These are phyloP conservation scores for Tromatobia lineatoria DNA, from an alignment of 2,888 invertebrate genomes.

Conservation along the genomic window DNA sequence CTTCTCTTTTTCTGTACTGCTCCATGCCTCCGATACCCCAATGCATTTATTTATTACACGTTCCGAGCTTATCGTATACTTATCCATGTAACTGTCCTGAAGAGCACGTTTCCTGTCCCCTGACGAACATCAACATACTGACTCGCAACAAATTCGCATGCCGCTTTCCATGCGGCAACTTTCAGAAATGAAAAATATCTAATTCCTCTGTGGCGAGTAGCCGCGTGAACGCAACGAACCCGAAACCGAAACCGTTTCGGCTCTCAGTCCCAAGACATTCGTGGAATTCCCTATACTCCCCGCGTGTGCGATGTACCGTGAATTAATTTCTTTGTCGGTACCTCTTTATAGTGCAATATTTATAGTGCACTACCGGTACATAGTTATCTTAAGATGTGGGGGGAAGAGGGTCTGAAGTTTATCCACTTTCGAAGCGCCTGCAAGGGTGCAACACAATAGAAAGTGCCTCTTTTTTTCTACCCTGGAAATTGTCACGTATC, in stretches of 20 bases:
- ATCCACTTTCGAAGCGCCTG: background rate
- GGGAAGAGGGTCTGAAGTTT: background rate
- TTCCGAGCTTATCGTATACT: conserved; percentile 44
- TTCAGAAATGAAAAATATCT: conserved; percentile 43
- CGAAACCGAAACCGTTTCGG: conserved; percentile 66
- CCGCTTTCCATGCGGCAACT: conserved; percentile 23
- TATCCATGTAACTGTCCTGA: conserved; percentile 8
- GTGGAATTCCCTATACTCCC: conserved; percentile 55
- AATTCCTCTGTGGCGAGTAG: conserved; percentile 20
- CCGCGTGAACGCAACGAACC: conserved; percentile 37
- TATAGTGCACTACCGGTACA: conserved; percentile 3
- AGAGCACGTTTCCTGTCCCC: conserved; percentile 47
- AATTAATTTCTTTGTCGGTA: conserved; percentile 63
- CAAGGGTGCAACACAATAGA: conserved; percentile 29
- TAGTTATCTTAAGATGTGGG: conserved; percentile 6
- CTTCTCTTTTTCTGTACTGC: conserved; percentile 5
- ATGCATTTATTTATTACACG: conserved; percentile 58
- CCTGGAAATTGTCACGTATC: too few relatives aligned
- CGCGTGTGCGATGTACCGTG: conserved; percentile 49
- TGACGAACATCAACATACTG: conserved; percentile 38
- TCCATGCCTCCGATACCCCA: background rate
- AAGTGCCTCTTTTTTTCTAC: conserved; percentile 34
- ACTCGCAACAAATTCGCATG: conserved; percentile 10
- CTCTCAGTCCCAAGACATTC: conserved; percentile 61
- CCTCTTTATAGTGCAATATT: conserved; percentile 20